These are phyloP conservation scores for Lagopus muta DNA, from an alignment of 2,113 vertebrate species.

Conservation along the genomic window DNA sequence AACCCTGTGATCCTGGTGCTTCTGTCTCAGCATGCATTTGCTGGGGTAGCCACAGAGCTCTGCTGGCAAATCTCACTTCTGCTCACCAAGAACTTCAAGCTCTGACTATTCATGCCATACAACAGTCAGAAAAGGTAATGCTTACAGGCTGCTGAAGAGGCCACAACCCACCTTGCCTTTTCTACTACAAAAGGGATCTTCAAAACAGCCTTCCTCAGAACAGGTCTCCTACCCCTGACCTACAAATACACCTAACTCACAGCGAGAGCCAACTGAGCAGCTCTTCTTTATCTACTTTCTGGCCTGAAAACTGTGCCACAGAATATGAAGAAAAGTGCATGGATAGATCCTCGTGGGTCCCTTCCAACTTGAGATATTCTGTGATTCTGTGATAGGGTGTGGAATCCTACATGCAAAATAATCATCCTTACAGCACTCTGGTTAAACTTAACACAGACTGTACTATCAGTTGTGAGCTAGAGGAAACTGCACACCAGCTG, in stretches of 20 bases:
- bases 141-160: neutral
- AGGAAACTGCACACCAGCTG: neutral
- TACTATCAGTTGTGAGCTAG: neutral
- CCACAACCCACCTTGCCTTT: neutral
- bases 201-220: neutral
- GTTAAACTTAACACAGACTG: neutral
- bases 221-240: neutral
- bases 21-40: neutral
- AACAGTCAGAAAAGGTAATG: neutral
- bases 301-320: neutral
- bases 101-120: neutral
- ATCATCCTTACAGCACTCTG: neutral
- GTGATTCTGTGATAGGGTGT: neutral
- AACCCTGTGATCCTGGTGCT: neutral
- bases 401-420: neutral
- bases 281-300: neutral
- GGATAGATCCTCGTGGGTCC: neutral
- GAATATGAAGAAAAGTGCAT: neutral
- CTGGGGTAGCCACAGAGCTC: rapidly evolving
- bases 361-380: too few relatives aligned
- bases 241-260: rapidly evolving
- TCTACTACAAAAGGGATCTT: neutral
- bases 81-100: neutral
- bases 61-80: neutral
- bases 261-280: neutral